Evolutionary conservation across 2,888 invertebrate species (phyloP).

Genomic region (Eurois occulta): DNA sequence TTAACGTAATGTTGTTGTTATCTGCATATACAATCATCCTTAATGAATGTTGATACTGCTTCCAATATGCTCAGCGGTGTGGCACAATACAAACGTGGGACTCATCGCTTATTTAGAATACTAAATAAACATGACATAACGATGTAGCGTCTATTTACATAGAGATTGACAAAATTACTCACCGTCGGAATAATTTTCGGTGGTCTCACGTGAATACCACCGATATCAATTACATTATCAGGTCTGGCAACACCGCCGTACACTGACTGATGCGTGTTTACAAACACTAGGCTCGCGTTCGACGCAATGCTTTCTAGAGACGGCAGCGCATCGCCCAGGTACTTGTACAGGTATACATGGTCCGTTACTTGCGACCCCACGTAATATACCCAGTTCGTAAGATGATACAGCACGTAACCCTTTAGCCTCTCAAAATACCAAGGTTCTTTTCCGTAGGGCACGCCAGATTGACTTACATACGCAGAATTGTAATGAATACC

Average conservation of each 20-base stretch:
- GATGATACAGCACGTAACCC: slow-evolving; percentile 83
- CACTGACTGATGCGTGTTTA: slow-evolving; percentile 92
- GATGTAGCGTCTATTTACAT: slow-evolving; percentile 19
- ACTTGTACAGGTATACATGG: slow-evolving; percentile 86
- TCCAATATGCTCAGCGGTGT: slow-evolving; percentile 8
- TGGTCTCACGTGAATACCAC: slow-evolving; percentile 91
- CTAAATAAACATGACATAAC: slow-evolving; percentile 20
- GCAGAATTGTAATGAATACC: slow-evolving; percentile 89
- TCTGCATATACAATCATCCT: slow-evolving; percentile 9
- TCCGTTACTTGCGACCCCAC: slow-evolving; percentile 85
- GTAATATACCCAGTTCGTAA: slow-evolving; percentile 87
- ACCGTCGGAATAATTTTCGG: slow-evolving; percentile 88
- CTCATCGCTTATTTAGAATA: slow-evolving; percentile 34
- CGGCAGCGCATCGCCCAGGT: slow-evolving; percentile 89
- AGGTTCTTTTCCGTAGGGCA: slow-evolving; percentile 86
- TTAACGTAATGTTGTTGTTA: slow-evolving; percentile 12
- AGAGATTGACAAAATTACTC: slow-evolving; percentile 68
- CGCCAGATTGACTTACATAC: slow-evolving; percentile 84
- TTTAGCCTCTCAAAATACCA: slow-evolving; percentile 87
- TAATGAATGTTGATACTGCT: slow-evolving; percentile 35
- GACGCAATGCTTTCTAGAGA: slow-evolving; percentile 90
- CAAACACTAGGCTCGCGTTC: slow-evolving; percentile 90
- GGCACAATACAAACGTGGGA: slow-evolving; percentile 23
- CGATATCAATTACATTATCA: slow-evolving; percentile 92
- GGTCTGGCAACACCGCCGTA: slow-evolving; percentile 90